Percentiles rank a stretch among this genome's conserved stretches.
phyloP scores from a whole-genome alignment of 2,888 invertebrate species.

The Fissipunctia ypsillon region DNA sequence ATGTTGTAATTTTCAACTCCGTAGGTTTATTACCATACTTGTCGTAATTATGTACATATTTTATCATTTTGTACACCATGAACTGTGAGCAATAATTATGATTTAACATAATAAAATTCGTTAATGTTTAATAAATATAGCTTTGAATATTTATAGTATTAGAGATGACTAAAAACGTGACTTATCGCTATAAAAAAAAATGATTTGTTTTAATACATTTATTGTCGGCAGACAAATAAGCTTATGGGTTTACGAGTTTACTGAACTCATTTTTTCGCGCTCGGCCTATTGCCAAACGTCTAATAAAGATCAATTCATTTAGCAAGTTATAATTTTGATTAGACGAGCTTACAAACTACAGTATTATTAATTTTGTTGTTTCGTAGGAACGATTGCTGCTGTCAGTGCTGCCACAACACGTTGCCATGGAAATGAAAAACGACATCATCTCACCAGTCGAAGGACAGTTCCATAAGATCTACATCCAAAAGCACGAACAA shows the following conservation, averaged over 20 bases:
- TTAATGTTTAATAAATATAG: constrained; percentile 9
- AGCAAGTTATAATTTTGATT: constrained; percentile 29
- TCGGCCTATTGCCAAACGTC: constrained; percentile 42
- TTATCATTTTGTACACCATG: constrained; percentile 8
- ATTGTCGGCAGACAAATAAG: constrained; percentile 19
- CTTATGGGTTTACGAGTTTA: constrained; percentile 41
- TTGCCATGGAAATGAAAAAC: constrained; percentile 98
- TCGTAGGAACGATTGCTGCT: constrained; percentile 95
- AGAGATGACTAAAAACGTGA: constrained; percentile 2
- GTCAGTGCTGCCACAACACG: constrained; percentile 97
- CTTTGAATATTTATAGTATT: constrained; percentile 1
- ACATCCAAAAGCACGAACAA: constrained; percentile 97
- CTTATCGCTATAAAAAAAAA: constrained; percentile 7
- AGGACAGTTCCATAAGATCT: constrained; percentile 98
- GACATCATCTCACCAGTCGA: constrained; percentile 97
- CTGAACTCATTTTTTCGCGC: constrained; percentile 21
- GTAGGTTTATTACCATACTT: constrained; percentile 41
- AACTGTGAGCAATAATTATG: constrained; percentile 4
- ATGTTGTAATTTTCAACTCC: constrained; percentile 40
- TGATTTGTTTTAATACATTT: constrained; percentile 26
- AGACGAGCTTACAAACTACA: not conserved
- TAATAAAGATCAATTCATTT: constrained; percentile 31
- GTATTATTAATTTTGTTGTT: constrained; percentile 31
- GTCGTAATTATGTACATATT: constrained; percentile 40
- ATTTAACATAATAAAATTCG: not conserved